Base-by-base conservation (phyloP, 37 sponge, comb jelly and placozoan genomes). In the Dysidea cf. avara region DNA sequence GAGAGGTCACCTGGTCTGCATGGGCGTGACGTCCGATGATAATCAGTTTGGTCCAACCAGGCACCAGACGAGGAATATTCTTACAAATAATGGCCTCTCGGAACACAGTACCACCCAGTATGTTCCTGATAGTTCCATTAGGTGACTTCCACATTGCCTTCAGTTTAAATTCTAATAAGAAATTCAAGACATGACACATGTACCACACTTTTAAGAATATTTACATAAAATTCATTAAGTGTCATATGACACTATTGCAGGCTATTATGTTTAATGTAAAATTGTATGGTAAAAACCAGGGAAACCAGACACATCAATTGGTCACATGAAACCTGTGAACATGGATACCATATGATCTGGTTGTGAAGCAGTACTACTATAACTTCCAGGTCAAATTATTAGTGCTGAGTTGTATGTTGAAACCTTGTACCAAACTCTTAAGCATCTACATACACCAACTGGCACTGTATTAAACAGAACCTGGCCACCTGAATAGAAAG, bases 131-230 rank as follows among this genome's bases (percentile, higher is more conserved):
- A 38, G 97, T 96, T n/a, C 97, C 97, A 76, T 96, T 96, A 5
- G 97, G 97, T 36, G 91, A 90, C 78, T 89, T 93, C 97, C 97
- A 96, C 97, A 96, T 96, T 73, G 89, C 63, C 88, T 96, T 96
- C 67, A 96, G 75, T 1, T 75, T 69, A 59, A 96, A 96, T 57
- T 96, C 97, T 92, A n/a, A 0, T 64, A 14, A 12, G 63, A 43
- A 20, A 71, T 12, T 20, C 21, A 3, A 9, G 21, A 25, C 37
- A 71, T 60, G 17, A 71, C 13, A 35, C 21, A 26, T 9, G 22
- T 60, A 29, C 14, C 28, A 16, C 16, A 60, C 16, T 14, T 20
- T 17, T 60, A 17, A 72, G 39, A 72, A 13, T 5, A 16, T 24
- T 46, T 67, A 46, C 26, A n/a, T 16, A 18, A 69, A 50, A 26